Percentiles rank a stretch among this genome's conserved stretches.
phyloP scores from a whole-genome alignment of 2,797 vertebrate species.

The Carduelis carduelis region DNA sequence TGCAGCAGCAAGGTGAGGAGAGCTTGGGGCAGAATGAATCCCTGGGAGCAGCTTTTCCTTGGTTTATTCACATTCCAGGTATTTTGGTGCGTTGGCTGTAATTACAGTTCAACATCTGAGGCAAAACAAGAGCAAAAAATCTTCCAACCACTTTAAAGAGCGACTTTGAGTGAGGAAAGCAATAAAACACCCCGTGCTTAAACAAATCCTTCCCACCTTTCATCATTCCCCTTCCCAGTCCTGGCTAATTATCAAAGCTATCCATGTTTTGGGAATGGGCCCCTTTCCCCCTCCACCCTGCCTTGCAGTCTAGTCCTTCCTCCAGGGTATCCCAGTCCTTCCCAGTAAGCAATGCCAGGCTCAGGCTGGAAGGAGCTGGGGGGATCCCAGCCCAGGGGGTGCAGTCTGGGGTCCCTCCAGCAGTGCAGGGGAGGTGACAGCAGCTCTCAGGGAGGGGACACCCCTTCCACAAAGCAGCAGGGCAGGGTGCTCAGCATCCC shows the following conservation, averaged over 20 bases:
- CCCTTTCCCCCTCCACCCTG: background rate
- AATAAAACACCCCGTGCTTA: constrained; percentile 52
- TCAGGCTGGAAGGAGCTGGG: background rate
- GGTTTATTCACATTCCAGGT: constrained; percentile 30
- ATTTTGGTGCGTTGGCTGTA: constrained; percentile 19
- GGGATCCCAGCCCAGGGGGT: background rate
- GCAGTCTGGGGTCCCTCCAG: background rate
- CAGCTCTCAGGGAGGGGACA: background rate
- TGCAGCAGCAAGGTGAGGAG: background rate
- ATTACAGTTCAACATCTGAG: constrained; percentile 63
- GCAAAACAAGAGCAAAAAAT: constrained; percentile 51
- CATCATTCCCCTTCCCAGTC: constrained; percentile 52
- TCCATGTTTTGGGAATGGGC: background rate
- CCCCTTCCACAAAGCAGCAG: background rate
- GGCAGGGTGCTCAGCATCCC: background rate
- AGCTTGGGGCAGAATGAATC: background rate
- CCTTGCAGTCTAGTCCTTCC: background rate
- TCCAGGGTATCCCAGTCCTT: background rate
- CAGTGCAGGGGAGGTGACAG: background rate
- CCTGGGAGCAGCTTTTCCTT: background rate
- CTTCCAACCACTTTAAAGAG: constrained; percentile 65
- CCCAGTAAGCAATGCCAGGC: background rate
- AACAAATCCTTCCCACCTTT: constrained; percentile 66
- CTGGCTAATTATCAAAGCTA: constrained; percentile 67
- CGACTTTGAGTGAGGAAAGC: constrained; percentile 29